Conservation (phyloP, 2,888 invertebrate genomes). For the Abscondita cerata region DNA sequence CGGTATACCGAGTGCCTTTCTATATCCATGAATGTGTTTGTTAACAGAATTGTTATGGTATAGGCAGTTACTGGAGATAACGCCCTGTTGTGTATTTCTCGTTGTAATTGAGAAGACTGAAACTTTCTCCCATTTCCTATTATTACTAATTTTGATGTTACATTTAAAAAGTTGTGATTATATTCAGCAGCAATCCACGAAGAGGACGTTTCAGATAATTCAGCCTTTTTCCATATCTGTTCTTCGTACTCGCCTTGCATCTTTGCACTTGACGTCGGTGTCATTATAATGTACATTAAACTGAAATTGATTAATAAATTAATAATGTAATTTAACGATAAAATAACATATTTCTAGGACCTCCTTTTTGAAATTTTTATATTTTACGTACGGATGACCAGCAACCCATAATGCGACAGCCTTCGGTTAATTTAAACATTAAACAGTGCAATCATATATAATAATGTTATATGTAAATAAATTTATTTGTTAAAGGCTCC, state of each 20-base stretch:
- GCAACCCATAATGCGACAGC: too few relatives aligned
- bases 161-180: not conserved
- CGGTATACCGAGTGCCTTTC: conserved; percentile 10
- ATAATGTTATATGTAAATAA: too few relatives aligned
- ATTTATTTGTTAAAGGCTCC: too few relatives aligned
- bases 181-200: conserved; percentile 24
- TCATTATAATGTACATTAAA: conserved; percentile 12
- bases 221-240: conserved; percentile 7
- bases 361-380: too few relatives aligned
- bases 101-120: not conserved
- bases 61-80: conserved; percentile 33
- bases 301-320: too few relatives aligned
- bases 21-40: conserved; percentile 25
- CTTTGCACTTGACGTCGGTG: not conserved
- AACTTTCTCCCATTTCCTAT: conserved; percentile 19
- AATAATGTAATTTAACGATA: too few relatives aligned
- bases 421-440: too few relatives aligned
- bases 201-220: not conserved
- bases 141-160: conserved; percentile 6
- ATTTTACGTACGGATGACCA: too few relatives aligned
- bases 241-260: not conserved
- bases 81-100: conserved; percentile 25
- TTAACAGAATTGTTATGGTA: conserved; percentile 24
- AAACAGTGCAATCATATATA: too few relatives aligned
- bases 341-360: too few relatives aligned